phyloP scores from a whole-genome alignment of 2,113 vertebrate genomes.

The Brachyistius frenatus region DNA sequence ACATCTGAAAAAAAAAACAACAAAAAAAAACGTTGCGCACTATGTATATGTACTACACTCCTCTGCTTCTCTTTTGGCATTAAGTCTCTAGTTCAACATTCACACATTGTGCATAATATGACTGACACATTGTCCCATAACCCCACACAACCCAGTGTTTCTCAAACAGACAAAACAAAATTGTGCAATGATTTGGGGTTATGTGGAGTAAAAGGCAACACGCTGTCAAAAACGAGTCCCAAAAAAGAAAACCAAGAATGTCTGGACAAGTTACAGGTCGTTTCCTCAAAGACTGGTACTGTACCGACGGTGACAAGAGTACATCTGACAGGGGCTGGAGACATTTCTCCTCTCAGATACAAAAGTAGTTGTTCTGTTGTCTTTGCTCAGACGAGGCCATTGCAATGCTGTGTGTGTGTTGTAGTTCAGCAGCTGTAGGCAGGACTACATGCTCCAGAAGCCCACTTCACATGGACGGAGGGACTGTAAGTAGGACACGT shows the following conservation, averaged over 20 bases:
- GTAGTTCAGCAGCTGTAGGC: slow-evolving; percentile 45
- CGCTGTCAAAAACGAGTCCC: slow-evolving; percentile 70
- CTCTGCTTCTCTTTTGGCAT: slow-evolving; percentile 81
- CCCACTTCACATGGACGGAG: slow-evolving; percentile 21
- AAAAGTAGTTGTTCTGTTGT: slow-evolving; percentile 48
- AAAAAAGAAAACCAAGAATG: slow-evolving; percentile 56
- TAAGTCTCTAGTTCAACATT: slow-evolving; percentile 83
- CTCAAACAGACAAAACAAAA: slow-evolving; percentile 68
- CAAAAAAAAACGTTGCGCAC: slow-evolving; percentile 71
- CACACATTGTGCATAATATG: slow-evolving; percentile 85
- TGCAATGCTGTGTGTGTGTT: slow-evolving; percentile 24
- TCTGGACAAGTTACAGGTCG: slow-evolving; percentile 58
- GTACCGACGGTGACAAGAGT: slow-evolving; percentile 54
- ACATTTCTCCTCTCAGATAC: slow-evolving; percentile 28
- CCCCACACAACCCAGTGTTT: slow-evolving; percentile 80
- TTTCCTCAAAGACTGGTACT: slow-evolving; percentile 58
- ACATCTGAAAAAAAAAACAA: slow-evolving; percentile 67
- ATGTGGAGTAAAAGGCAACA: slow-evolving; percentile 83
- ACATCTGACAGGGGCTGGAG: slow-evolving; percentile 44
- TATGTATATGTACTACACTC: slow-evolving; percentile 65
- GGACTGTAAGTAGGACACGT: slow-evolving; percentile 10
- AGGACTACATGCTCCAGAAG: slow-evolving; percentile 41
- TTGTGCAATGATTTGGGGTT: slow-evolving; percentile 85
- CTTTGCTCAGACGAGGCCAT: slow-evolving; percentile 40
- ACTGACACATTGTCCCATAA: slow-evolving; percentile 75